A percentile compares a stretch with the other conserved stretches of the same genome.
Evolutionary conservation across 2,113 vertebrate genomes (phyloP).

Genomic region (Alexandromys fortis): DNA sequence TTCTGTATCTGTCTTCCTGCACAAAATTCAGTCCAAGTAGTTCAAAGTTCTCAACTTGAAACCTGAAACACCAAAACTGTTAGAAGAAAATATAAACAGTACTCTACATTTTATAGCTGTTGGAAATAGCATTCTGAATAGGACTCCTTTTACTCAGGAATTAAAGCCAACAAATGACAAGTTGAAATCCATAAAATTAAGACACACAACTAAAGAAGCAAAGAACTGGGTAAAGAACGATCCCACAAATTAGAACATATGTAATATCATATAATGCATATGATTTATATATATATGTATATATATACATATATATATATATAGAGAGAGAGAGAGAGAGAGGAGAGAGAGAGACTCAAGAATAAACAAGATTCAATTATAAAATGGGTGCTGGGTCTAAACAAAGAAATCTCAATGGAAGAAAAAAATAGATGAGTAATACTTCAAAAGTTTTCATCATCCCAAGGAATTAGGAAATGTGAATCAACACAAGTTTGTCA

Average conservation of each 20-base stretch:
- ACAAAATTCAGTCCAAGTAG: neutral
- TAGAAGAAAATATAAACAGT: neutral
- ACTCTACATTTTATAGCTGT: neutral
- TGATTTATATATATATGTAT: no score
- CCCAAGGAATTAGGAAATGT: neutral
- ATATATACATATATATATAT: no score
- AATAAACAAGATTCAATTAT: neutral
- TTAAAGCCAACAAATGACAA: neutral
- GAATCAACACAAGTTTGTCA: neutral
- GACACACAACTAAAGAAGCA: neutral
- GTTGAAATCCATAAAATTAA: neutral
- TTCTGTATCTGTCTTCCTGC: neutral
- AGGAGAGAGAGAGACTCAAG: no score
- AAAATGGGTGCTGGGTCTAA: neutral
- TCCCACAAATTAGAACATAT: neutral
- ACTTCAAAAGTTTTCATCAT: neutral
- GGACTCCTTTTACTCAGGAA: neutral
- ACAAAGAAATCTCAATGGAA: neutral
- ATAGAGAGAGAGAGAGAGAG: no score
- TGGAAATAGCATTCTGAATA: neutral
- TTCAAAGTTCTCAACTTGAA: neutral
- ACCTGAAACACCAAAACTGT: neutral
- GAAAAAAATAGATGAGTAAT: neutral
- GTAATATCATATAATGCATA: no score
- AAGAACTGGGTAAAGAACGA: neutral